Base-by-base conservation (phyloP, 2,113 vertebrate species). In the Colinus virginianus region DNA sequence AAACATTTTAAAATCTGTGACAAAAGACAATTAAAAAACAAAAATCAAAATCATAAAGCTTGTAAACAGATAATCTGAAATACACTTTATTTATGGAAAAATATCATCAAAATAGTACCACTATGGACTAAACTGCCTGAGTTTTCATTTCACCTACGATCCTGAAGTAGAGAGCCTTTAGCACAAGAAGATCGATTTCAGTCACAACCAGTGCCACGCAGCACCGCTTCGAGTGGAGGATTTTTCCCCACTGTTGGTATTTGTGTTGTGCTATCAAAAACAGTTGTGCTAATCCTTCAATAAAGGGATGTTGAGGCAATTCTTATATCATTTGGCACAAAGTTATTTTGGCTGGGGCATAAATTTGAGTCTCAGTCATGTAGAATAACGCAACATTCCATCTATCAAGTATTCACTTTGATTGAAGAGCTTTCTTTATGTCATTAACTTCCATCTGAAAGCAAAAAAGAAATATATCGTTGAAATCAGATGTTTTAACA, bases 371-470 rank as follows among this genome's bases (percentile, higher is more conserved):
- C 97, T 98, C 94, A 90, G 97, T 97, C 93, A 95, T 90, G 83
- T 97, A 96, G 97, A 97, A 96, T 96, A 97, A 98, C 87, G 96
- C 85, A 84, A 97, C 97, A 93, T 97, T 97, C 96, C 96, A 92
- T 80, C 94, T 94, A 97, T 95, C 94, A 94, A 87, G 87, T 95
- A 93, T 97, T 99, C 98, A 99, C 97, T 99, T 99, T 95, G 98
- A 98, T 97, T 98, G 98, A 98, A 99, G 97, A 97, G 93, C 98
- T 98, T 99, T 99, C 98, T 99, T 99, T 96, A 99, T 99, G 96
- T 99, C 98, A 94, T 99, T 99, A 89, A 99, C 98, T 95, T 99
- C 99, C 98, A 99, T 98, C 99, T 99, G 77, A 81, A 94, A 91
- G 78, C 45, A 83, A 84, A 87, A 38, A 20, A 51, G 67, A 69